A percentile compares a stretch with the other conserved stretches of the same genome.
phyloP scores from a whole-genome alignment of 2,113 vertebrate species.

The Donacobius atricapilla region DNA sequence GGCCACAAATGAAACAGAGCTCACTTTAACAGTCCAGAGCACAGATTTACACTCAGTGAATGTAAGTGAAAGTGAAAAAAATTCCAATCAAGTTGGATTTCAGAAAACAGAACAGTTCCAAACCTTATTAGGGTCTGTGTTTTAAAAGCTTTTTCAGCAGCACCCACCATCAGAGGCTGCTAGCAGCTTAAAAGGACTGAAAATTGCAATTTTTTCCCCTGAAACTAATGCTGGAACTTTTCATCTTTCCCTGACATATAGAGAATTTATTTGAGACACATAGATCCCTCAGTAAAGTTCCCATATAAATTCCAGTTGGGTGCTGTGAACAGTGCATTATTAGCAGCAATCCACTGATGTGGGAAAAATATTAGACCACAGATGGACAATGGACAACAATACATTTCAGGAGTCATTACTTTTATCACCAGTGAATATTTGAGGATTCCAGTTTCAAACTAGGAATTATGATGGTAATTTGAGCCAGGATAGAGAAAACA shows the following conservation, averaged over 20 bases:
- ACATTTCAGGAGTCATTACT: background rate
- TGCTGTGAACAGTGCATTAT: background rate
- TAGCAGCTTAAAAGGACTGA: background rate
- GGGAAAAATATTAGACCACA: background rate
- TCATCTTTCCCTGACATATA: background rate
- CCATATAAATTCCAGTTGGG: background rate
- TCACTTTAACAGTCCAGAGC: background rate
- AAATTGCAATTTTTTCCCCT: background rate
- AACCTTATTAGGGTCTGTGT: background rate
- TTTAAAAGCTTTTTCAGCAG: background rate
- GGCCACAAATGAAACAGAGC: background rate
- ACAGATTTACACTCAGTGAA: background rate
- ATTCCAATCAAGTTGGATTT: background rate
- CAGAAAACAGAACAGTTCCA: background rate
- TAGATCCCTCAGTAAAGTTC: background rate
- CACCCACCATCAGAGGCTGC: background rate
- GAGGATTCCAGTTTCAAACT: background rate
- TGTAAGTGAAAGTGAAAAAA: background rate
- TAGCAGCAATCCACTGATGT: background rate
- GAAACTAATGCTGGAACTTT: background rate
- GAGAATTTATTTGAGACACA: background rate
- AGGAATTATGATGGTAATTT: background rate
- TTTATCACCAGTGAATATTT: background rate
- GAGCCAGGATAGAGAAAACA: background rate
- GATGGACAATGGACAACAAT: background rate